phyloP scores from a whole-genome alignment of 2,113 vertebrate genomes.

The Todiramphus chloris region DNA sequence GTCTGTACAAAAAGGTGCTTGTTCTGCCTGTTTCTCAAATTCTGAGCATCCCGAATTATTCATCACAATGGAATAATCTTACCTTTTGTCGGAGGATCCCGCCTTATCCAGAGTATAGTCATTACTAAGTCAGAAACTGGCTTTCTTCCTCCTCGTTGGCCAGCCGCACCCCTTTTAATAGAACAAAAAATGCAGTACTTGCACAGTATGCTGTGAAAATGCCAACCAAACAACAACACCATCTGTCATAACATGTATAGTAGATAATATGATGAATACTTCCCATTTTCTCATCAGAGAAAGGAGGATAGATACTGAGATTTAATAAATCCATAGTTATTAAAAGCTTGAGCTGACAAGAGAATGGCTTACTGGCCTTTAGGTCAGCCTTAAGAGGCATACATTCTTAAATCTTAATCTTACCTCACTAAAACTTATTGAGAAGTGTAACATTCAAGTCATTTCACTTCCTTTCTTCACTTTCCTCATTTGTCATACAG shows the following conservation, averaged over 20 bases:
- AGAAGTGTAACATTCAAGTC: background rate
- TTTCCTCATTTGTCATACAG: background rate
- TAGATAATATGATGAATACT: background rate
- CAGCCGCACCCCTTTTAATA: background rate
- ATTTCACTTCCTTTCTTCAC: background rate
- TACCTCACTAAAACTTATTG: background rate
- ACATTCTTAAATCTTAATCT: background rate
- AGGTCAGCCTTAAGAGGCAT: slow-evolving; percentile 1
- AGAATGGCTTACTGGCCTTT: background rate
- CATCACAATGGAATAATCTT: background rate
- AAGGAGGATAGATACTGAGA: background rate
- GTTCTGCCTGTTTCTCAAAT: background rate
- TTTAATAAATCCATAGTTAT: background rate
- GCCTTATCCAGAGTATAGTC: background rate
- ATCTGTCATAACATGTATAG: background rate
- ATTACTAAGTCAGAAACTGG: background rate
- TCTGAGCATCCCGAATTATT: background rate
- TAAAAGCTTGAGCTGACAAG: slow-evolving; percentile 9
- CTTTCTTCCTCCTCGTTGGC: background rate
- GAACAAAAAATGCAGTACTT: background rate
- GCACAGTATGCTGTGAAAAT: background rate
- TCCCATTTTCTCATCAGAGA: background rate
- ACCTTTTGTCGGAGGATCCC: background rate
- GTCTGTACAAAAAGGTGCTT: background rate
- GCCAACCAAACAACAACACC: background rate